Percentiles rank a stretch among this genome's conserved stretches.
phyloP scores from a whole-genome alignment of 2,888 invertebrate species.

The Aleiodes testaceus region DNA sequence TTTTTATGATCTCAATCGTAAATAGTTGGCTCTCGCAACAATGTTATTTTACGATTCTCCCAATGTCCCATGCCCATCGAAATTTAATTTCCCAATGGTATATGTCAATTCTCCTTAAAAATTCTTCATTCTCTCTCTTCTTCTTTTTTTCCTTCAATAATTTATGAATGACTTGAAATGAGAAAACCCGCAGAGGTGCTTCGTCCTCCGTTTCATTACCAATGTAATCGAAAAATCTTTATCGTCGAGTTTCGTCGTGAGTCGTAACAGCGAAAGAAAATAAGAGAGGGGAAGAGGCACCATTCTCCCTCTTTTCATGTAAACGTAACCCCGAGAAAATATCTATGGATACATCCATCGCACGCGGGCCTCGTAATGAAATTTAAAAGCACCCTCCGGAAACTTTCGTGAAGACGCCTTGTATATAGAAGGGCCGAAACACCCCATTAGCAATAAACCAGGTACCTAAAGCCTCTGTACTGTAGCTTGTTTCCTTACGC shows the following conservation, averaged over 20 bases:
- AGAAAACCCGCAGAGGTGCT: conserved; percentile 16
- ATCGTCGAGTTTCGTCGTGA: conserved; percentile 47
- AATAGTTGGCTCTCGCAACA: conserved; percentile 27
- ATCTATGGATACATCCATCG: conserved; percentile 66
- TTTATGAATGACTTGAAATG: conserved; percentile 31
- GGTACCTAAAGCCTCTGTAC: conserved; percentile 50
- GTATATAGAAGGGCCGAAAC: conserved; percentile 47
- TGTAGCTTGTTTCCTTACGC: conserved; percentile 42
- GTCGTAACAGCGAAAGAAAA: conserved; percentile 49
- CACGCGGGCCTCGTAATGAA: conserved; percentile 61
- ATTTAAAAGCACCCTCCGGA: conserved; percentile 63
- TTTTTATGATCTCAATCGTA: conserved; percentile 28
- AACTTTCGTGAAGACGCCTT: conserved; percentile 53
- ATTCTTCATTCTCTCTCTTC: neutral
- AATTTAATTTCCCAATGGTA: conserved; percentile 28
- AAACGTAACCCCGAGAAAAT: conserved; percentile 57
- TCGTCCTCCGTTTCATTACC: conserved; percentile 41
- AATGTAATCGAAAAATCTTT: conserved; percentile 55
- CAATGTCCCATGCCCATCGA: conserved; percentile 31
- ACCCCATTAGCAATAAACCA: conserved; percentile 68
- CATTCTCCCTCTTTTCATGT: conserved; percentile 38
- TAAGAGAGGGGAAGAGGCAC: neutral
- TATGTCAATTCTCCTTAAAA: conserved; percentile 1
- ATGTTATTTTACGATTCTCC: conserved; percentile 33
- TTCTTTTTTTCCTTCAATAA: conserved; percentile 9